Percentiles rank a stretch among this genome's conserved stretches.
Conservation (phyloP, 2,888 invertebrate species). For the Drosophila nigricruria region DNA sequence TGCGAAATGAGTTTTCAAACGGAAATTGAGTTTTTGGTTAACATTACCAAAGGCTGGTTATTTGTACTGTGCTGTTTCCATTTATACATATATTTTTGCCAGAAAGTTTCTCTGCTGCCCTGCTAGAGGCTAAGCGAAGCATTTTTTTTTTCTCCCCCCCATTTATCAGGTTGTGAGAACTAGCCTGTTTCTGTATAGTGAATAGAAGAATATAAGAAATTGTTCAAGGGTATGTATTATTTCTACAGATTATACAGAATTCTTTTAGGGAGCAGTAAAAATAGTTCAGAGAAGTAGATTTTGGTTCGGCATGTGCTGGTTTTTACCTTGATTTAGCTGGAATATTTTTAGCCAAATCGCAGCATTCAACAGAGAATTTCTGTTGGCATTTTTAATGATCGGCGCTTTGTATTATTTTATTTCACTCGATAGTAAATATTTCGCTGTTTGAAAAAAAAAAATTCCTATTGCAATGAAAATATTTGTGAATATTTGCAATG, state of each 20-base stretch:
- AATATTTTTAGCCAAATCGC: not conserved
- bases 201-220: not conserved
- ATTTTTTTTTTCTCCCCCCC: conserved; percentile 4
- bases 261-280: not conserved
- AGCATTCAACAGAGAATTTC: not conserved
- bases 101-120: conserved; percentile 27
- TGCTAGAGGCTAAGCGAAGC: conserved; percentile 36
- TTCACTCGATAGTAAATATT: not conserved
- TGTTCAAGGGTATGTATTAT: not conserved
- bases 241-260: not conserved
- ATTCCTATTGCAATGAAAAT: not conserved
- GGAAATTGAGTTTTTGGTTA: conserved; percentile 79
- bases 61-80: conserved; percentile 46
- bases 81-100: conserved; percentile 17
- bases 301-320: too few species aligned
- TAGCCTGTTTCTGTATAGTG: conserved; percentile 11
- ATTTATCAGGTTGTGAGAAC: conserved; percentile 21
- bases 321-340: not conserved
- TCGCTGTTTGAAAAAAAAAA: not conserved
- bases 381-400: not conserved
- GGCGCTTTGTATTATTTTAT: not conserved
- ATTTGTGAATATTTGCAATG: not conserved
- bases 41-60: conserved; percentile 53
- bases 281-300: not conserved
- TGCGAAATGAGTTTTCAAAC: conserved; percentile 77